Percentiles rank a stretch among this genome's conserved stretches.
Conservation (phyloP, 2,113 vertebrate species). For the Elachura formosa region DNA sequence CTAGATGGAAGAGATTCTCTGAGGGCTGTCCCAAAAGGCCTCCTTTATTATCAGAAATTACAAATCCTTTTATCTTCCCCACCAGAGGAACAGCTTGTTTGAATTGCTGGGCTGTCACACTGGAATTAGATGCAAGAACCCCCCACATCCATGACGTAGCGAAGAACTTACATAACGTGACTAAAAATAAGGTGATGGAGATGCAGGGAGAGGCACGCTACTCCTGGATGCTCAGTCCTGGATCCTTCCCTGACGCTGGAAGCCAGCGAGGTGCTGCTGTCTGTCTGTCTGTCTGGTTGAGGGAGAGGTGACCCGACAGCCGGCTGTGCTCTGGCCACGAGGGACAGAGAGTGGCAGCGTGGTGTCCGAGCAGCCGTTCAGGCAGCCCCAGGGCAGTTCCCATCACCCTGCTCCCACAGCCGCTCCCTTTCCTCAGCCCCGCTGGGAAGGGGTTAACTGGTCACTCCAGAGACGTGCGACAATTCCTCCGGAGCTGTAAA, state of each 20-base stretch:
- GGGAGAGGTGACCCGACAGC: neutral
- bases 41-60: slow-evolving; percentile 40
- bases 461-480: neutral
- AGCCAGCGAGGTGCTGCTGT: neutral
- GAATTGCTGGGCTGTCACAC: slow-evolving; percentile 71
- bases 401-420: rapidly evolving
- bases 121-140: slow-evolving; percentile 75
- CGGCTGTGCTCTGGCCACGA: rapidly evolving
- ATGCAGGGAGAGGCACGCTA: neutral
- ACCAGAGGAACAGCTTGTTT: slow-evolving; percentile 73
- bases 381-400: rapidly evolving
- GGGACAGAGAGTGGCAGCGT: neutral
- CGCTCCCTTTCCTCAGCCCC: neutral
- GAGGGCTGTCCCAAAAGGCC: slow-evolving; percentile 34
- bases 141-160: slow-evolving; percentile 62
- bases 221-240: neutral
- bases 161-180: slow-evolving; percentile 73
- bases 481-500: neutral
- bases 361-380: neutral
- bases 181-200: slow-evolving; percentile 75
- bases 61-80: slow-evolving; percentile 59
- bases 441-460: neutral
- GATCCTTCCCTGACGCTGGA: neutral
- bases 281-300: rapidly evolving
- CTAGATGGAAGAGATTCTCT: neutral